phyloP scores from a whole-genome alignment of 1,140 invertebrate genomes.

The Melitaea cinxia region DNA sequence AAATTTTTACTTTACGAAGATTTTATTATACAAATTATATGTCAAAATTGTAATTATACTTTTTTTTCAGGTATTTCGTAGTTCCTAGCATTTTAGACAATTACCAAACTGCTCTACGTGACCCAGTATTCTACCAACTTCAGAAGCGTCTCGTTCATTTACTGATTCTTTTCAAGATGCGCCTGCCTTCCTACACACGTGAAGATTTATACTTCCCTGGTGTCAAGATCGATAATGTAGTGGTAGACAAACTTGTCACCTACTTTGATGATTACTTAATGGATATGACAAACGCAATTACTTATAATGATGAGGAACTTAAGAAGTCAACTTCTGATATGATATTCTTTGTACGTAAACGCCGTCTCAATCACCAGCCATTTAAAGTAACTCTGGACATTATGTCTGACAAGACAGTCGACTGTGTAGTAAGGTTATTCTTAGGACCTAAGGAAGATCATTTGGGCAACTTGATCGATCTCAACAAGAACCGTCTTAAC shows the following conservation, averaged over 20 bases:
- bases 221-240: constrained; percentile 81
- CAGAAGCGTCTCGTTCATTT: constrained; percentile 83
- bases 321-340: constrained; percentile 59
- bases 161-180: constrained; percentile 82
- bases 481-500: constrained; percentile 78
- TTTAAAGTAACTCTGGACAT: constrained; percentile 85
- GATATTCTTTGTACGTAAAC: constrained; percentile 82
- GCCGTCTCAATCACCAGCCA: constrained; percentile 84
- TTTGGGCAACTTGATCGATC: constrained; percentile 75
- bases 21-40: not conserved
- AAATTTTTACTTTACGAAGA: constrained; percentile 16
- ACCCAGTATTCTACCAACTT: constrained; percentile 85
- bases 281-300: constrained; percentile 78
- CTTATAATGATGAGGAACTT: constrained; percentile 55
- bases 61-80: constrained; percentile 63
- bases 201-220: constrained; percentile 83
- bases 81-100: constrained; percentile 79
- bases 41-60: not conserved
- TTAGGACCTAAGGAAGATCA: constrained; percentile 86
- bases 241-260: constrained; percentile 79
- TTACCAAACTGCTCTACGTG: constrained; percentile 84
- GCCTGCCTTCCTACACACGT: constrained; percentile 83
- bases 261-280: constrained; percentile 83
- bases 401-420: constrained; percentile 80
- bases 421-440: constrained; percentile 85